Base-by-base conservation (phyloP, 2,888 invertebrate genomes). In the Epinotia ramella region DNA sequence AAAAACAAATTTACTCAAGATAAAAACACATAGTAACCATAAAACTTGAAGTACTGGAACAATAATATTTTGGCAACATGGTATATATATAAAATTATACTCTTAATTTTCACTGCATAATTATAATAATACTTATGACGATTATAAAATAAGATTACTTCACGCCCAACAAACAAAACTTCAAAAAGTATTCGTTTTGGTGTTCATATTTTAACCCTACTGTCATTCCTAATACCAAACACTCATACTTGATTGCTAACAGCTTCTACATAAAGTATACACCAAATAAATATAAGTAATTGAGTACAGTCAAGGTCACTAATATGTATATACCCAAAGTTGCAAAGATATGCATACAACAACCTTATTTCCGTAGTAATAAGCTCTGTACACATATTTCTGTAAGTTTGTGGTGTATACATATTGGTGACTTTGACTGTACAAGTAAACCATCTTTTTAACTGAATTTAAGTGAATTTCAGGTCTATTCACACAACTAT, bases 41-140 rank as follows among this genome's bases (percentile, higher is more conserved):
- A 46, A 66, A 44, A 49, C 20, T 16, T 33, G n/a, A 40, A 16
- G 44, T 44, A n/a, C 20, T 33, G 40, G n/a, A 57, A 64, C 53
- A 57, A 20, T 65, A 9, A 53, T 16, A 20, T 40, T 56, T 72
- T 72, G 70, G 20, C 62, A 63, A 63, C 33, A 71, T 40, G 40
- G 40, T 53, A 71, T 56, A 53, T 2, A 40, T 13, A 6, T n/a
- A n/a, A n/a, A n/a, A 46, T n/a, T 53, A 63, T 56, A 46, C 16
- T 46, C 11, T 56, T 65, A 57, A 49, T 49, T 63, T 62, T 65
- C 65, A 59, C n/a, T 64, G 24, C 24, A 18, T 65, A 20, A 33
- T 33, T 53, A n/a, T n/a, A 60, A 46, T 59, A 49, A 69, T 69
- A 69, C 59, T 69, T 28, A 24, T 24, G 24, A 60, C 68, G 59